These are phyloP conservation scores for Crocodylus rhombifer DNA, from an alignment of 2,797 vertebrate species.

Conservation along the genomic window DNA sequence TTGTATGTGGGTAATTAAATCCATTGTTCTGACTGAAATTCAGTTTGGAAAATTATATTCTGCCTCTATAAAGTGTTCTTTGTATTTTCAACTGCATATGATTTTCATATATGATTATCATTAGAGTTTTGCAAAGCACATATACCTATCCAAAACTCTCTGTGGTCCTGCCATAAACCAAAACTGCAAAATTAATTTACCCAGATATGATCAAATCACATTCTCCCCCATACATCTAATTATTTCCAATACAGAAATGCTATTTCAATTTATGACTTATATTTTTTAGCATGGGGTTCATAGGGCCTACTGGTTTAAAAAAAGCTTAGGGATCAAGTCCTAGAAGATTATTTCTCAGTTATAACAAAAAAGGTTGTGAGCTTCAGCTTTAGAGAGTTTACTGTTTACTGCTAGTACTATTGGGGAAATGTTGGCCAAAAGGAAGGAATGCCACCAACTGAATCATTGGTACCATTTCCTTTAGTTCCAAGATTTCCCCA, in stretches of 20 bases:
- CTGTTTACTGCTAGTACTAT: neutral
- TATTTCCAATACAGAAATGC: neutral
- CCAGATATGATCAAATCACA: neutral
- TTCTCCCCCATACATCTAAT: neutral
- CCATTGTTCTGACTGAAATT: conserved; percentile 32
- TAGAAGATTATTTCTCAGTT: neutral
- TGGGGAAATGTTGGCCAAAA: neutral
- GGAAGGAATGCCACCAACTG: neutral
- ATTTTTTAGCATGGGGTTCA: neutral
- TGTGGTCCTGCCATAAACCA: neutral
- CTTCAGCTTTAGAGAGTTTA: neutral
- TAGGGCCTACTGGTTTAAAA: neutral
- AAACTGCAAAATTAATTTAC: conserved; percentile 25
- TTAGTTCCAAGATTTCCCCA: neutral
- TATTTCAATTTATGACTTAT: neutral
- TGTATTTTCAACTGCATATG: conserved; percentile 32
- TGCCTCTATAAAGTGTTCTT: conserved; percentile 21
- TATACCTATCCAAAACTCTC: conserved; percentile 21
- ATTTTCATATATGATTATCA: conserved; percentile 43
- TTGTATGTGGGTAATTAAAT: conserved; percentile 45
- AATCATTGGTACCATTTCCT: neutral
- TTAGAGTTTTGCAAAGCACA: conserved; percentile 36
- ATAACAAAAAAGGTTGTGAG: neutral
- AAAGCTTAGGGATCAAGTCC: neutral
- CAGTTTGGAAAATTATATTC: conserved; percentile 5